phyloP scores from a whole-genome alignment of 2,113 vertebrate species.

The Antechinus flavipes region DNA sequence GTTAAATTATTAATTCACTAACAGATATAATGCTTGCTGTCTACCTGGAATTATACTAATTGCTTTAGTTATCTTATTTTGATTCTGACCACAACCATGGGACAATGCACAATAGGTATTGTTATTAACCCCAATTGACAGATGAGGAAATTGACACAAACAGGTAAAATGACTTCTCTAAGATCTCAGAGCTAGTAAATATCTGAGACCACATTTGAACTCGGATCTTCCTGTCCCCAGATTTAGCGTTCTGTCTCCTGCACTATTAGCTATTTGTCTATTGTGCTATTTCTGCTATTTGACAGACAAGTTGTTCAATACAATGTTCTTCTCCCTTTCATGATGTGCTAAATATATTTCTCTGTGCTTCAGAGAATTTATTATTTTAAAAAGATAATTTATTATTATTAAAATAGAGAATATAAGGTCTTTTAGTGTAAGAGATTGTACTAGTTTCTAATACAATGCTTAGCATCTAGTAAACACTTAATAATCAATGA shows the following conservation, averaged over 20 bases:
- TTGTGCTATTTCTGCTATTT: no score
- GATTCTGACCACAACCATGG: neutral
- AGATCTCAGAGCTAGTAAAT: neutral
- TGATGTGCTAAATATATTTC: neutral
- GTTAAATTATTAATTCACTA: no score
- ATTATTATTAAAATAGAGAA: neutral
- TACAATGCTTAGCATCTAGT: neutral
- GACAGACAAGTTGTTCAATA: neutral
- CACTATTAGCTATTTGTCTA: neutral
- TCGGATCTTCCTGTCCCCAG: neutral
- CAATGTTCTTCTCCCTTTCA: neutral
- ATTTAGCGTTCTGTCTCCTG: neutral
- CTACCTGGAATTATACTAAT: neutral
- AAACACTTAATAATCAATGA: neutral
- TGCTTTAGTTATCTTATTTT: neutral
- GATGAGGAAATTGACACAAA: neutral
- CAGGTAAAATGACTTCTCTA: neutral
- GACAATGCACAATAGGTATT: neutral
- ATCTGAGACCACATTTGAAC: neutral
- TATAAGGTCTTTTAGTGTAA: neutral
- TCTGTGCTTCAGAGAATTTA: neutral
- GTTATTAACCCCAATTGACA: neutral
- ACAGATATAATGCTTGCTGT: neutral
- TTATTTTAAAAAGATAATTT: neutral
- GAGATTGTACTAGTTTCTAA: neutral